Evolutionary conservation across 2,888 invertebrate genomes (phyloP), one percentile per base, ranked within the genome.

Genomic region (Tachina lurida): DNA sequence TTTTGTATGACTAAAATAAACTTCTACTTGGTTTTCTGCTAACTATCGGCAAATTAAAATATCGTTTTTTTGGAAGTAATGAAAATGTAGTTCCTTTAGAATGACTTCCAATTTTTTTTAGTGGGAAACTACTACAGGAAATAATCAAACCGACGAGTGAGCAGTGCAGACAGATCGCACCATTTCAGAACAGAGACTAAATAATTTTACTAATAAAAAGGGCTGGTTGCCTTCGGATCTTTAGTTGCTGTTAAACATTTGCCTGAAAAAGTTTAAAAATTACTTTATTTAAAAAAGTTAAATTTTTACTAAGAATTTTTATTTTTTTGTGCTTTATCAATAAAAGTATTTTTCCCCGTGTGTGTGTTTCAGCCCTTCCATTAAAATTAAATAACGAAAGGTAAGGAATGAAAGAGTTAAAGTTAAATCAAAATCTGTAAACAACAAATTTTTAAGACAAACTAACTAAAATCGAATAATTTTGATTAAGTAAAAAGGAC

Each of bases 181-280:
- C 60, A 15, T 39, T 45, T 58, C 67, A 47, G 13, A 65, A 56
- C 58, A 22, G 58, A 76, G 77, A 75, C 83, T 77, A 75, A 84
- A 79, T 84, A 71, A 54, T 74, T 75, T 84, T 87, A 84, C 78
- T 84, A 86, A 78, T 78, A 77, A 73, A 31, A 31, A 31, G 84
- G 77, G 88, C 63, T 87, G 75, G 82, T 87, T 81, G 75, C 68
- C 86, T 83, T 86, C 84, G 78, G 76, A 86, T 87, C 87, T 87
- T 88, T 85, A 88, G 88, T 88, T 87, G 88, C 87, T 88, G 85
- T 88, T 88, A 87, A 86, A 88, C 87, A 85, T 88, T 88, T 86
- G 87, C 81, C 87, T 87, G 19, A 54, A 43, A 70, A 31, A 10
- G n/a, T 68, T 54, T 4, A 70, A 49, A 47, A 31, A 4, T 31